phyloP scores from a whole-genome alignment of 2,888 invertebrate genomes.

The Tyria jacobaeae region DNA sequence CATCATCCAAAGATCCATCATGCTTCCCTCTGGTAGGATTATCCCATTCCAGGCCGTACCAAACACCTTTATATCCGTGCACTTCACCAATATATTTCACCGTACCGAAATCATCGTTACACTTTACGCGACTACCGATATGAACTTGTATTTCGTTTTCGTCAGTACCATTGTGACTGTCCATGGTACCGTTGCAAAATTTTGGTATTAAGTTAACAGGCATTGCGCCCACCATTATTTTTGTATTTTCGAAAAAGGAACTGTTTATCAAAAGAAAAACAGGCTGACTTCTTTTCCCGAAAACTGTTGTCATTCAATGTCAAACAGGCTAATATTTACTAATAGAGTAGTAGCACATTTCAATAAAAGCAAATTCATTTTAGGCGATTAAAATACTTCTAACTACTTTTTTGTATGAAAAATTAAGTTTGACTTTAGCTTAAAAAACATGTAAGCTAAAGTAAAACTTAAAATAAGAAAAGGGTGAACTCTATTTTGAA shows the following conservation, averaged over 20 bases:
- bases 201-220: slow-evolving; percentile 85
- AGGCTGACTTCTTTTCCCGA: slow-evolving; percentile 70
- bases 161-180: slow-evolving; percentile 81
- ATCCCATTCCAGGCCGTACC: slow-evolving; percentile 99
- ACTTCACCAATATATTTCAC: slow-evolving; percentile 93
- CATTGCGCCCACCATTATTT: slow-evolving; percentile 86
- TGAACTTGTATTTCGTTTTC: slow-evolving; percentile 79
- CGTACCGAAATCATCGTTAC: slow-evolving; percentile 78
- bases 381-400: background rate
- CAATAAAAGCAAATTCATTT: background rate
- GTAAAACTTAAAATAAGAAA: no score
- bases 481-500: background rate
- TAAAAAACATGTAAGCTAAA: background rate
- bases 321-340: slow-evolving; percentile 27
- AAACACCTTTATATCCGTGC: slow-evolving; percentile 89
- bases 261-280: slow-evolving; percentile 79
- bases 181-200: slow-evolving; percentile 84
- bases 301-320: slow-evolving; percentile 56
- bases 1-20: slow-evolving; percentile 93
- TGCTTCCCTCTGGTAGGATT: slow-evolving; percentile 95
- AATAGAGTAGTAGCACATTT: background rate
- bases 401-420: background rate
- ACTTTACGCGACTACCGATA: slow-evolving; percentile 79
- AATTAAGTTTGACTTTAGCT: background rate
- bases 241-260: slow-evolving; percentile 80